Evolutionary conservation across 2,888 invertebrate genomes (phyloP).

Genomic region (Ferdinandea cuprea): DNA sequence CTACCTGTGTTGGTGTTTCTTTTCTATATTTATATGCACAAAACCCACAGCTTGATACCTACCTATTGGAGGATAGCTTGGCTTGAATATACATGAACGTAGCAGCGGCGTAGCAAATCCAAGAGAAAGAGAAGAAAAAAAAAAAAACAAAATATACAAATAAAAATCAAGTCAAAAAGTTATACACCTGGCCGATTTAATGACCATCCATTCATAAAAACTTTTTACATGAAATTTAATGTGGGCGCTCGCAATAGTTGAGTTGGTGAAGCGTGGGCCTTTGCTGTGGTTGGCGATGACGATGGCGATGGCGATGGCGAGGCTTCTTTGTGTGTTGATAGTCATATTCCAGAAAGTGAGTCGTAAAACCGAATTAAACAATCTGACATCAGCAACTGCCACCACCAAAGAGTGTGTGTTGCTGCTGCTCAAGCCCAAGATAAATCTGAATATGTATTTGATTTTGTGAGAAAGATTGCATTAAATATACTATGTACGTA

Average conservation of each 20-base stretch:
- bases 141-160: too few relatives aligned
- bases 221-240: conserved; percentile 44
- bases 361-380: conserved; percentile 60
- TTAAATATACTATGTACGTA: conserved; percentile 26
- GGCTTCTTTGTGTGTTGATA: conserved; percentile 55
- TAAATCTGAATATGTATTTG: conserved; percentile 47
- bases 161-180: conserved; percentile 52
- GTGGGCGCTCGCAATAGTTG: conserved; percentile 69
- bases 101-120: not conserved
- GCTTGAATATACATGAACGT: conserved; percentile 7
- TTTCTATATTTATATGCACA: too few relatives aligned
- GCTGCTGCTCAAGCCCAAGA: conserved; percentile 11
- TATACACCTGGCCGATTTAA: conserved; percentile 67
- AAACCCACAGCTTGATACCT: conserved; percentile 50
- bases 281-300: too few relatives aligned
- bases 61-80: conserved; percentile 1
- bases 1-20: conserved; percentile 20
- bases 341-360: conserved; percentile 62
- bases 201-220: conserved; percentile 68
- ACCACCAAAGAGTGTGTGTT: conserved; percentile 36
- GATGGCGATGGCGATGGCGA: too few relatives aligned
- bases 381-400: conserved; percentile 31
- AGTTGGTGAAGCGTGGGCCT: conserved; percentile 62
- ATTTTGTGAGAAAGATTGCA: conserved; percentile 52
- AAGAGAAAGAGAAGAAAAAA: too few relatives aligned